Conservation (phyloP, 2,888 invertebrate genomes). For the Endomychus coccineus region DNA sequence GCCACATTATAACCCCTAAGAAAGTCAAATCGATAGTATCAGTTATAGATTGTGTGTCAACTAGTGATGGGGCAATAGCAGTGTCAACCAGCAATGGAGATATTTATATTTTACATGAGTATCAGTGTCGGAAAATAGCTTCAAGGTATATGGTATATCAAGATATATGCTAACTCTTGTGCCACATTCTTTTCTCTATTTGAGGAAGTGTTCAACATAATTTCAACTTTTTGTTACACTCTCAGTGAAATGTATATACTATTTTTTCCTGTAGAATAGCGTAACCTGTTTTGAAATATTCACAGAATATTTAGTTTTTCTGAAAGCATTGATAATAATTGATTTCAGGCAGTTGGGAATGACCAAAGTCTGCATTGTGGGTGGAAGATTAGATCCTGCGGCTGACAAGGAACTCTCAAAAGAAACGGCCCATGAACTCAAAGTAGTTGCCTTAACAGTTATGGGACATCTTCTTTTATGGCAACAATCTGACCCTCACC, state of each 20-base stretch:
- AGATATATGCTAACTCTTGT: no score
- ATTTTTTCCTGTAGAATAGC: no score
- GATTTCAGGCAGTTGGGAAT: no score
- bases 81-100: constrained; percentile 59
- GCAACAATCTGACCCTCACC: constrained; percentile 54
- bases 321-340: no score
- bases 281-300: no score
- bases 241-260: no score
- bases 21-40: constrained; percentile 43
- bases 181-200: no score
- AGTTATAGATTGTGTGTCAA: constrained; percentile 46
- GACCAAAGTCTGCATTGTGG: no score
- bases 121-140: constrained; percentile 61
- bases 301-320: no score
- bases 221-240: constrained; percentile 12
- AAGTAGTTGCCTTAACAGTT: constrained; percentile 53
- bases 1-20: constrained; percentile 45
- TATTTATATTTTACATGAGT: constrained; percentile 62
- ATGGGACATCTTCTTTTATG: constrained; percentile 60
- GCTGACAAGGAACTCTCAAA: constrained; percentile 41
- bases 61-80: constrained; percentile 62
- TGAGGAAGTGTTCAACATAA: no score
- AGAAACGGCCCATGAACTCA: constrained; percentile 47
- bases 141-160: constrained; percentile 44
- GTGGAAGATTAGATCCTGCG: constrained; percentile 48